Conservation (phyloP, 2,113 vertebrate genomes). For the Cricetomys ansorgei region DNA sequence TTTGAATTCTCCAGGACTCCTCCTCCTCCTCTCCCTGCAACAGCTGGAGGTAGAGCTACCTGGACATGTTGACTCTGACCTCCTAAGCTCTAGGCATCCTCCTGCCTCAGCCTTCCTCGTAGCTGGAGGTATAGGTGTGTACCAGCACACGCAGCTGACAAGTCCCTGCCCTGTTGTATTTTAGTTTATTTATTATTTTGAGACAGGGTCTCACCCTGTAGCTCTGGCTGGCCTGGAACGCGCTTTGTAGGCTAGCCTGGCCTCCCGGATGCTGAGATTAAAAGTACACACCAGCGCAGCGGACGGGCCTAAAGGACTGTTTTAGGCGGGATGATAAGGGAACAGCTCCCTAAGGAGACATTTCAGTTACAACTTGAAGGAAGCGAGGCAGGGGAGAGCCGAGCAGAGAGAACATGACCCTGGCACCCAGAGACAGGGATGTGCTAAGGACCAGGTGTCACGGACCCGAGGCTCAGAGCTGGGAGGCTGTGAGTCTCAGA, state of each 20-base stretch:
- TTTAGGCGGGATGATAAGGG: neutral
- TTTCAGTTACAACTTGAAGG: neutral
- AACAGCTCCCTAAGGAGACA: neutral
- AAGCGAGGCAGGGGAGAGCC: too few species aligned
- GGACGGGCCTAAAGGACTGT: too few species aligned
- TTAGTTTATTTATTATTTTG: neutral
- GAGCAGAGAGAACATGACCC: neutral
- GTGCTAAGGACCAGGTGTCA: neutral
- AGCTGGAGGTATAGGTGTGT: neutral
- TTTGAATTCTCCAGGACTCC: neutral
- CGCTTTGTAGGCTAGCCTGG: neutral
- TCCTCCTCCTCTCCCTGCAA: neutral
- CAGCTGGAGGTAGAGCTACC: neutral
- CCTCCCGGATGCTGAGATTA: neutral
- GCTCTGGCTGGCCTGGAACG: neutral
- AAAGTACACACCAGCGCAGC: too few species aligned
- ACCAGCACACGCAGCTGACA: neutral
- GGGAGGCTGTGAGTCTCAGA: neutral
- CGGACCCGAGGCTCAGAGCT: accelerated
- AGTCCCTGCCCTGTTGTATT: neutral
- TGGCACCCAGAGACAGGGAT: neutral
- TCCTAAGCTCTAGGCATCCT: neutral
- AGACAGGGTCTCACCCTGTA: neutral
- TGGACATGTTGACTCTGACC: neutral
- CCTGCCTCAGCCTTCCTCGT: neutral